These are phyloP conservation scores for Porites evermanni DNA, from an alignment of 92 coral and sea anemone genomes.

Conservation along the genomic window DNA sequence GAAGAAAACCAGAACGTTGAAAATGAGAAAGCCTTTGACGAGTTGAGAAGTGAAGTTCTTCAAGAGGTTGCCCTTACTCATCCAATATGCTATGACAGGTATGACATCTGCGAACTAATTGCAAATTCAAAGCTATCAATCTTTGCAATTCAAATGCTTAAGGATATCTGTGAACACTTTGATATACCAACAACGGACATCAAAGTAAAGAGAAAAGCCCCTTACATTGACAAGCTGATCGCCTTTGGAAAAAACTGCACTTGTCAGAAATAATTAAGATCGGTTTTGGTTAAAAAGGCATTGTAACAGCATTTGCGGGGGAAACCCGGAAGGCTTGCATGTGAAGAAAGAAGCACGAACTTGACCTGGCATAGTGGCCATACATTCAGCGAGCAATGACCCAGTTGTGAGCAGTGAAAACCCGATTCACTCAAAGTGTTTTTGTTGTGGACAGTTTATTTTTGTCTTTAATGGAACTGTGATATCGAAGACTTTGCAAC, in stretches of 20 bases:
- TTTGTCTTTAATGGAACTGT: neutral
- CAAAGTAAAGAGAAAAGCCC: conserved; percentile 35
- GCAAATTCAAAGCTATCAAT: conserved; percentile 46
- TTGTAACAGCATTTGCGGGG: no score
- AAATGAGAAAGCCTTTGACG: conserved; percentile 50
- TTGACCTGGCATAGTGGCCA: no score
- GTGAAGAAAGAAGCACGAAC: no score
- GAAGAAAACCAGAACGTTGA: conserved; percentile 42
- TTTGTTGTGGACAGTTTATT: no score
- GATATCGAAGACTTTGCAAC: neutral
- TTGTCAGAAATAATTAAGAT: conserved; percentile 11
- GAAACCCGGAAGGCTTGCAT: no score
- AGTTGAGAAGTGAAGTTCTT: conserved; percentile 47
- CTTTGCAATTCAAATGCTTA: conserved; percentile 56
- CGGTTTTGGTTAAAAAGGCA: no score
- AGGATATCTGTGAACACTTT: conserved; percentile 60
- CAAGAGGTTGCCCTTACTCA: conserved; percentile 53
- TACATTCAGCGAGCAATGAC: no score
- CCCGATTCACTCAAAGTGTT: no score
- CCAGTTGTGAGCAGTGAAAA: no score
- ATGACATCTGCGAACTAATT: conserved; percentile 47
- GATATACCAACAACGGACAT: conserved; percentile 40
- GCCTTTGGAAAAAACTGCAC: conserved; percentile 41
- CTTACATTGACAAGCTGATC: conserved; percentile 33
- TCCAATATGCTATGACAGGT: conserved; percentile 62